Evolutionary conservation across 2,113 vertebrate genomes (phyloP).

Genomic region (Protobothrops mucrosquamatus): DNA sequence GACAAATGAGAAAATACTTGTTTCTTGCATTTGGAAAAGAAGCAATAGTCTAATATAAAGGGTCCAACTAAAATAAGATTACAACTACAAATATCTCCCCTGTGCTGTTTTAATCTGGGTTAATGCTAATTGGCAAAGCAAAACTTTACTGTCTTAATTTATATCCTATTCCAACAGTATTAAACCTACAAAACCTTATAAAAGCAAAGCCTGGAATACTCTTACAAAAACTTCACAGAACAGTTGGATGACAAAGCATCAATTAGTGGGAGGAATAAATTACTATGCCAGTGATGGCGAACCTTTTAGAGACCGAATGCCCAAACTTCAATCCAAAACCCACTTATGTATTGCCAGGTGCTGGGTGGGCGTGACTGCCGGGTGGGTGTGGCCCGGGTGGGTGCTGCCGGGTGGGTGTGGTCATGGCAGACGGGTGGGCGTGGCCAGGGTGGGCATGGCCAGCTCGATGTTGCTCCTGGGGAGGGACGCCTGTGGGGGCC

Average conservation of each 20-base stretch:
- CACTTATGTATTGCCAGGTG: too few relatives aligned
- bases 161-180: background rate
- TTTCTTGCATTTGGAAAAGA: background rate
- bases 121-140: background rate
- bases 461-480: too few relatives aligned
- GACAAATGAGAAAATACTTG: background rate
- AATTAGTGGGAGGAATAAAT: background rate
- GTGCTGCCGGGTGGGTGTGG: too few relatives aligned
- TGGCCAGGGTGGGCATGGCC: too few relatives aligned
- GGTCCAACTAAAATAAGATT: background rate
- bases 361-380: too few relatives aligned
- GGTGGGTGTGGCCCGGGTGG: too few relatives aligned
- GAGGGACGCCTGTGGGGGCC: too few relatives aligned
- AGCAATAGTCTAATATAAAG: background rate
- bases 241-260: background rate
- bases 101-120: background rate
- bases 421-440: too few relatives aligned
- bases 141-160: slow-evolving; percentile 1
- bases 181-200: background rate
- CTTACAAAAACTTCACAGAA: background rate
- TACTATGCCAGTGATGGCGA: too few relatives aligned
- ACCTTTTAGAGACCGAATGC: too few relatives aligned
- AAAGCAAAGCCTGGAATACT: slow-evolving; percentile 4
- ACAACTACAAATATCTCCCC: background rate
- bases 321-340: too few relatives aligned